Conservation (phyloP, 1,140 invertebrate species). For the Dendroctonus ponderosae region DNA sequence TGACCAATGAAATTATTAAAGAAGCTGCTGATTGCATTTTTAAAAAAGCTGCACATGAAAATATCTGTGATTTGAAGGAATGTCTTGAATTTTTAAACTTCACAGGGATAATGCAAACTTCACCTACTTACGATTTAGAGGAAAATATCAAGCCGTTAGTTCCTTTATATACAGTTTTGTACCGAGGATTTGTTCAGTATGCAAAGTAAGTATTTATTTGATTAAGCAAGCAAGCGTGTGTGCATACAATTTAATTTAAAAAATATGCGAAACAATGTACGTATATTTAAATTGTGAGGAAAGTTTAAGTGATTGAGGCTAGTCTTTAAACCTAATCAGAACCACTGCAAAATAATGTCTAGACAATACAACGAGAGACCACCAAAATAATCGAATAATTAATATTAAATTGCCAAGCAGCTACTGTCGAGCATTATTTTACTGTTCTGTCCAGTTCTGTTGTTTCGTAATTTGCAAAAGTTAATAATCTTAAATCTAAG, state of each 20-base stretch:
- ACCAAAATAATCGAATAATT: background rate
- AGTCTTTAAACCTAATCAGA: background rate
- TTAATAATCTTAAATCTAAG: too few species aligned
- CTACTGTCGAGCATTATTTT: too few species aligned
- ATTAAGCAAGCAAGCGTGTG: background rate
- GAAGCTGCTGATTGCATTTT: constrained; percentile 21
- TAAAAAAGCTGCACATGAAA: constrained; percentile 51
- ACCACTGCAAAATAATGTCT: background rate
- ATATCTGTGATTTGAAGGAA: constrained; percentile 33
- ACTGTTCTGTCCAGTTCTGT: too few species aligned
- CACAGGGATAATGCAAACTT: constrained; percentile 31
- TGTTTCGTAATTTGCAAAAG: too few species aligned
- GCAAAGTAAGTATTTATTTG: constrained; percentile 23
- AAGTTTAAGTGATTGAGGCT: background rate
- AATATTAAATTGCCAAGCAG: background rate
- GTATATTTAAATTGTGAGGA: background rate
- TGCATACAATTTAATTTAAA: background rate
- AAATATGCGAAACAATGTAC: background rate
- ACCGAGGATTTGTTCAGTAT: constrained; percentile 30
- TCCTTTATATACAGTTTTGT: constrained; percentile 34
- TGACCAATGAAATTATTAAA: constrained; percentile 29
- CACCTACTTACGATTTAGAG: constrained; percentile 25
- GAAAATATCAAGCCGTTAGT: constrained; percentile 24
- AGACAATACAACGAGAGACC: background rate
- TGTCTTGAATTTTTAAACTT: constrained; percentile 35